Evolutionary conservation across 30 jellyfish, hydroid and myxozoan species (phyloP).

Genomic region (Phacellophora camtschatica): DNA sequence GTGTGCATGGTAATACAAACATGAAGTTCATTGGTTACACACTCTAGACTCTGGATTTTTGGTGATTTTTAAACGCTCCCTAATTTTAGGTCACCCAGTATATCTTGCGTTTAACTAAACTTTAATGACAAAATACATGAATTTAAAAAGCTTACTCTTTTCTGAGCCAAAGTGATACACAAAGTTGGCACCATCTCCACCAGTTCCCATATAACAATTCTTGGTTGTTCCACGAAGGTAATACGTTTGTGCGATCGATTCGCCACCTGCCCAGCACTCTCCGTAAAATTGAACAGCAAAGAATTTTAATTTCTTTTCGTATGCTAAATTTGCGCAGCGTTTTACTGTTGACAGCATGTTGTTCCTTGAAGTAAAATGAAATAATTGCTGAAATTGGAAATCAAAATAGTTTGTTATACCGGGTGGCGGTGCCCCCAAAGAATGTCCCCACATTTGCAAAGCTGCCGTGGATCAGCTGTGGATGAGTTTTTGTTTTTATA

Average conservation of each 20-base stretch:
- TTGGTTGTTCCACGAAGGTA: constrained; percentile 56
- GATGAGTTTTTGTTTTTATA: no score
- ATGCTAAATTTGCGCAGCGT: constrained; percentile 50
- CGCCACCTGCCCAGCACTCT: constrained; percentile 89
- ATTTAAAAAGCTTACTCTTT: constrained; percentile 58
- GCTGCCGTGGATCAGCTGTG: no score
- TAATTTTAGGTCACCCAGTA: no score
- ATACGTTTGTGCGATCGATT: constrained; percentile 37
- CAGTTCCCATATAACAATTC: constrained; percentile 73
- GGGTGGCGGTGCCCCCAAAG: no score
- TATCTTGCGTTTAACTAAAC: no score
- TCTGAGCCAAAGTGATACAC: constrained; percentile 73
- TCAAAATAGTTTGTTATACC: no score
- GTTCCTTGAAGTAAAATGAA: constrained; percentile 27
- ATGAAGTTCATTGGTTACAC: no score
- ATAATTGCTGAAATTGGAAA: neutral
- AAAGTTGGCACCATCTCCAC: constrained; percentile 59
- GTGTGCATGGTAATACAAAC: no score
- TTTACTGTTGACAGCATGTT: constrained; percentile 39
- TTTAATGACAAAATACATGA: no score
- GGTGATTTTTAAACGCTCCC: no score
- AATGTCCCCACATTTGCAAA: no score
- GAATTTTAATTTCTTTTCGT: constrained; percentile 12
- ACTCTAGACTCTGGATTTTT: no score
- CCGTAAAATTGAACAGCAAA: constrained; percentile 74